phyloP scores from a whole-genome alignment of 2,113 vertebrate species.

The Istiophorus platypterus region DNA sequence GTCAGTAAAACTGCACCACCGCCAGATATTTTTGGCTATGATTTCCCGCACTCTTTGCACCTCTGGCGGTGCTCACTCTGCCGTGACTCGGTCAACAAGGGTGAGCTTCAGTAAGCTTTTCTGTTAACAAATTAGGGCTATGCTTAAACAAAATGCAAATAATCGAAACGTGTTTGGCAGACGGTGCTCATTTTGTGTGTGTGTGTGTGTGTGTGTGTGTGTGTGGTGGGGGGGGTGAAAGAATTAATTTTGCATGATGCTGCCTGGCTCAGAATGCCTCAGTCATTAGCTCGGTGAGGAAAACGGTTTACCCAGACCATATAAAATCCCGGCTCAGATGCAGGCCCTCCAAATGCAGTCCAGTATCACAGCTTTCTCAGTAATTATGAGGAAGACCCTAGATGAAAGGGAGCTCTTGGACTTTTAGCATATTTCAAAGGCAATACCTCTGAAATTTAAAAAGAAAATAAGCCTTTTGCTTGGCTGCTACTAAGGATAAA shows the following conservation, averaged over 20 bases:
- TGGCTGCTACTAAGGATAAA: conserved; percentile 57
- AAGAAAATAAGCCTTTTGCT: conserved; percentile 54
- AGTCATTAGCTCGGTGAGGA: conserved; percentile 71
- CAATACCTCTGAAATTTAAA: conserved; percentile 67
- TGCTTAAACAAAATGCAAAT: conserved; percentile 63
- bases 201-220: no score
- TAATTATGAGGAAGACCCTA: conserved; percentile 68
- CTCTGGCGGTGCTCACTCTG: conserved; percentile 40
- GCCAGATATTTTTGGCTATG: conserved; percentile 15
- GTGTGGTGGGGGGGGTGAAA: no score
- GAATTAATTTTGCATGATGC: conserved; percentile 72
- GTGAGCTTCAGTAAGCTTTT: conserved; percentile 61
- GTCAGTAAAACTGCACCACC: conserved; percentile 1
- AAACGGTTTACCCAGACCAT: conserved; percentile 74
- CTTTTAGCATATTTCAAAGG: conserved; percentile 66
- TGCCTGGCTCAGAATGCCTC: conserved; percentile 61
- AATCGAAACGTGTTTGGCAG: conserved; percentile 57
- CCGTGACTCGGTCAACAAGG: conserved; percentile 64
- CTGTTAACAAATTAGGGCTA: conserved; percentile 72
- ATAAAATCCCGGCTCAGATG: conserved; percentile 70
- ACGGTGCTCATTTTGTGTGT: conserved; percentile 1
- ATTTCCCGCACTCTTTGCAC: conserved; percentile 36
- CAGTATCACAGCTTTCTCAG: conserved; percentile 69
- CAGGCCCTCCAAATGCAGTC: conserved; percentile 57
- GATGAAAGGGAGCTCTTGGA: conserved; percentile 75